Evolutionary conservation across 1,140 invertebrate genomes (phyloP).

Genomic region (Luehdorfia chinensis): DNA sequence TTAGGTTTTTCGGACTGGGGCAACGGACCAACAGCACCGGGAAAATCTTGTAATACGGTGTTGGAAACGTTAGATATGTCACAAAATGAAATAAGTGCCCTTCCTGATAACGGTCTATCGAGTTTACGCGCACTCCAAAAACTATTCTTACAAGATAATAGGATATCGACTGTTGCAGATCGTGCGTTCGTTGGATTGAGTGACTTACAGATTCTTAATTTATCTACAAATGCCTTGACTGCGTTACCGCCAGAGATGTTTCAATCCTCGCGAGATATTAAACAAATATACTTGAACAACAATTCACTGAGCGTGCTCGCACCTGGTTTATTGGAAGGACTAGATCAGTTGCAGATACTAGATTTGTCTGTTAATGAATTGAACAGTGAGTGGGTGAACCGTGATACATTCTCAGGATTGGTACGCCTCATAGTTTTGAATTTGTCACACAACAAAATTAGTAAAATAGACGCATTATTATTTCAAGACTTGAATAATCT

Average conservation of each 20-base stretch:
- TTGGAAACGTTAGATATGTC: constrained; percentile 86
- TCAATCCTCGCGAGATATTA: constrained; percentile 82
- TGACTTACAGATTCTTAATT: constrained; percentile 83
- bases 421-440: constrained; percentile 86
- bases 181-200: constrained; percentile 84
- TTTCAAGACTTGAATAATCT: constrained; percentile 88
- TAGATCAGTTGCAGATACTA: constrained; percentile 86
- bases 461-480: constrained; percentile 83
- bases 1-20: constrained; percentile 85
- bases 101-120: constrained; percentile 84
- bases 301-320: constrained; percentile 88
- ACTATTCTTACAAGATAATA: constrained; percentile 85
- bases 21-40: constrained; percentile 73
- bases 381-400: constrained; percentile 87
- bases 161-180: constrained; percentile 85
- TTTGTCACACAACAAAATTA: constrained; percentile 86
- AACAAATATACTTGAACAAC: constrained; percentile 88
- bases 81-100: constrained; percentile 83
- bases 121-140: constrained; percentile 82
- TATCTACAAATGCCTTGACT: constrained; percentile 86
- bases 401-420: constrained; percentile 87
- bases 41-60: constrained; percentile 81
- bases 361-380: constrained; percentile 89
- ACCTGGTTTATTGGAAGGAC: constrained; percentile 85
- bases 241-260: constrained; percentile 88